Base-by-base conservation (phyloP, 2,888 invertebrate genomes). In the Aphidoletes aphidimyza region DNA sequence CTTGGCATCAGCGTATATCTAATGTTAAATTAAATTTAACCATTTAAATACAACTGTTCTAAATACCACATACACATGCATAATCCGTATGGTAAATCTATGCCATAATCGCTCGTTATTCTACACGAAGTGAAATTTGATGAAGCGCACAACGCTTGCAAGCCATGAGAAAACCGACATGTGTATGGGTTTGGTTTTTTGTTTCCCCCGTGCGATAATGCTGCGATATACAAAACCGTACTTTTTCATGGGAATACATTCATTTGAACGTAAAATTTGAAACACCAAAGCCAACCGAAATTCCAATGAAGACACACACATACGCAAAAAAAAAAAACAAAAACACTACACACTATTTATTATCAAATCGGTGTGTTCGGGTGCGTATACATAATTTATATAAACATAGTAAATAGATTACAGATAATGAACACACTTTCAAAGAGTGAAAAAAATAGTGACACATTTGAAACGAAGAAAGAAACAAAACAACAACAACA, bases 41-140 rank as follows among this genome's bases (percentile, higher is more conserved):
- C 26, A 69, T 69, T 69, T 69, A 69, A 69, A 69, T 69, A 30
- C 14, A 30, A 69, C 26, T 69, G 30, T 69, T 69, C 69, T 69
- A 69, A 69, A 54, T 30, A 30, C 69, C 30, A 69, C 34, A 69
- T 34, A 69, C 26, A 6, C 47, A 54, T 26, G 54, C 69, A 11
- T 69, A 69, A 69, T 69, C 69, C 34, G 14, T 69, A 69, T 30
- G 14, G 69, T 69, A 69, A 26, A 69, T 54, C 54, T 54, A n/a
- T 26, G 11, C 54, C 54, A 11, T 26, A 54, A 54, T 34, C 30
- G 17, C 3, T 14, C 8, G 42, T 42, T 6, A 14, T 69, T 26
- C n/a, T 17, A 19, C 19, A 47, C 2, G 8, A 2, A 47, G 47
- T 47, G 47, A 2, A 47, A 11, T 47, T 47, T 11, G 30, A 30